Evolutionary conservation across 1,140 invertebrate species (phyloP).

Genomic region (Ceratina japonica): DNA sequence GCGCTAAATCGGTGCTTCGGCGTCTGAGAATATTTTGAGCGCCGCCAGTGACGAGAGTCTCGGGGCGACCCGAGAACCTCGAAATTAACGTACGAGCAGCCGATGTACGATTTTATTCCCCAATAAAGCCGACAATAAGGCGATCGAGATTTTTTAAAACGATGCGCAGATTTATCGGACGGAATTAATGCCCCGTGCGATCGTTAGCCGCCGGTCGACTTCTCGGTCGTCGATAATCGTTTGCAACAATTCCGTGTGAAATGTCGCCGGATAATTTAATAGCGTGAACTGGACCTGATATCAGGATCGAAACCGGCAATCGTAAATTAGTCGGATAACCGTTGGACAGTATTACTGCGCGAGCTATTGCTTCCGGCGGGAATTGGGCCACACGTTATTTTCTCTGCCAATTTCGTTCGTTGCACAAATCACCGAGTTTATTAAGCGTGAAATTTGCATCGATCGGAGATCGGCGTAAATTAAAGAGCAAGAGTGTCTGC

Average conservation of each 20-base stretch:
- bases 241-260: neutral
- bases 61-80: conserved; percentile 62
- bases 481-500: too few species aligned
- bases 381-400: neutral
- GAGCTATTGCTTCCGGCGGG: neutral
- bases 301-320: conserved; percentile 7
- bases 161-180: conserved; percentile 28
- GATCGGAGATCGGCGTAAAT: too few species aligned
- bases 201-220: conserved; percentile 2
- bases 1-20: neutral
- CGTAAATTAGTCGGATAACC: conserved; percentile 17
- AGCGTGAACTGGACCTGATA: neutral
- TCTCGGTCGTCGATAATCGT: conserved; percentile 6
- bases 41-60: conserved; percentile 38
- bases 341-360: too few species aligned
- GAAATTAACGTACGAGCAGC: conserved; percentile 72
- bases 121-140: too few species aligned
- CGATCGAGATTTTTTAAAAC: conserved; percentile 10
- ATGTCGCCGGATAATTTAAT: conserved; percentile 13
- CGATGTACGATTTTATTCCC: too few species aligned
- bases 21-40: conserved; percentile 38
- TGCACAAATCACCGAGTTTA: neutral
- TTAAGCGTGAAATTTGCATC: conserved; percentile 16
- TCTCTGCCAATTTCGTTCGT: neutral
- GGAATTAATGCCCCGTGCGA: conserved; percentile 31